phyloP scores from a whole-genome alignment of 2,888 invertebrate species.

The Sarcophaga caerulescens region DNA sequence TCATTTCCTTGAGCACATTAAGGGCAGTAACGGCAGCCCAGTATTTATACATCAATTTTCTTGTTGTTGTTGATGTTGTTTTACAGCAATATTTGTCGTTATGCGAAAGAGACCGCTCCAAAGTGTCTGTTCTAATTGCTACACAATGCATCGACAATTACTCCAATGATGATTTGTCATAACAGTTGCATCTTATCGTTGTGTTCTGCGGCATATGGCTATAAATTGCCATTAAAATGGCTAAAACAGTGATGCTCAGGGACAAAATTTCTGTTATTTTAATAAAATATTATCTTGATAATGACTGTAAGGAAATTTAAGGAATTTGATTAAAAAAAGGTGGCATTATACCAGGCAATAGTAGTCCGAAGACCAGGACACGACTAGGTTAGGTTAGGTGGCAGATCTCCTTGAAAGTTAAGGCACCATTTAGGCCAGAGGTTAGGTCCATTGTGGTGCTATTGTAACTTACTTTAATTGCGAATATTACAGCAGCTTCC shows the following conservation, averaged over 20 bases:
- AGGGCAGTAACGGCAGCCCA: constrained; percentile 68
- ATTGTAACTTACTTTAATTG: too few relatives aligned
- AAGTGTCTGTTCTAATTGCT: constrained; percentile 69
- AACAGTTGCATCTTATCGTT: constrained; percentile 53
- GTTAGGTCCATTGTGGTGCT: too few relatives aligned
- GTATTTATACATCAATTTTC: constrained; percentile 55
- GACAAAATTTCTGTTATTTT: not conserved
- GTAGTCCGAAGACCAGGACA: too few relatives aligned
- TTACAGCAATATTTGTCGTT: constrained; percentile 13
- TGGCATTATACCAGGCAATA: too few relatives aligned
- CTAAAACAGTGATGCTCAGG: constrained; percentile 18
- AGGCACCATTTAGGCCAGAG: too few relatives aligned
- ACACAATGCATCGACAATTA: constrained; percentile 68
- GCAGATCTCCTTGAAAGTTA: too few relatives aligned
- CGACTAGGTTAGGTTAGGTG: too few relatives aligned
- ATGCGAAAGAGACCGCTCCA: constrained; percentile 1
- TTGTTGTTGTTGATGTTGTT: constrained; percentile 29
- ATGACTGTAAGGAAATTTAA: too few relatives aligned
- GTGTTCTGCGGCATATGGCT: not conserved
- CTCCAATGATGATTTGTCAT: constrained; percentile 68
- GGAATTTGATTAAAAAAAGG: too few relatives aligned
- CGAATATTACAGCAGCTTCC: too few relatives aligned
- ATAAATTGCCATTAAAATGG: constrained; percentile 1
- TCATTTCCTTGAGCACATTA: constrained; percentile 68
- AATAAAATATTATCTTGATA: not conserved